Evolutionary conservation across 2,888 invertebrate genomes (phyloP), one percentile per base, ranked within the genome.

Genomic region (Acleris sparsana): DNA sequence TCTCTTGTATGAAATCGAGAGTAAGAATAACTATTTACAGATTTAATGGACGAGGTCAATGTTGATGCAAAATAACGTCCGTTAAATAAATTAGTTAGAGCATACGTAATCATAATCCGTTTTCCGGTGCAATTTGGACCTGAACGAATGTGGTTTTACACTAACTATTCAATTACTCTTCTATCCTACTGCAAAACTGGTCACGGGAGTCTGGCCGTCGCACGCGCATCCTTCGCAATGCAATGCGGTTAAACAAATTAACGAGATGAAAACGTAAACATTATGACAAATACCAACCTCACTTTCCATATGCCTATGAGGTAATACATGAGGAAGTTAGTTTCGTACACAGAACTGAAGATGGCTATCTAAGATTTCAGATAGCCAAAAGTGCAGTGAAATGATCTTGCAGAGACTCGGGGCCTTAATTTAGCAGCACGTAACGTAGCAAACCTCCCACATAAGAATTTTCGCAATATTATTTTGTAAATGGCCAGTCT

Each of bases 231-330:
- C 55, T 52, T 6, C 57, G 66, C 52, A 57, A 66, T 13, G 66
- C 52, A 57, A 66, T 13, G 57, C 46, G 46, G 51, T 56, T 51
- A 17, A 51, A 61, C 44, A 65, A 65, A 46, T 61, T 61, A 56
- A 52, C 43, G 29, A 62, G 60, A 57, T 66, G 57, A 62, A 66
- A 66, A 66, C 56, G 46, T 52, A 62, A 62, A 57, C 11, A 59
- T 66, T 66, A 66, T 57, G 57, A 52, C 56, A 46, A 17, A 22
- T 22, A 29, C 16, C 46, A 46, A 63, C 63, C 57, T 52, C 52
- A 58, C 52, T 49, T n/a, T 46, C 46, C 46, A 46, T 39, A 39
- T 39, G 39, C 39, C 13, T 39, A 63, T 44, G 22, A 16, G 55
- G 60, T 29, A 48, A 58, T 51, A 61, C 61, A 56, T 48, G 62